phyloP scores from a whole-genome alignment of 2,113 vertebrate species.

The Jacana jacana region DNA sequence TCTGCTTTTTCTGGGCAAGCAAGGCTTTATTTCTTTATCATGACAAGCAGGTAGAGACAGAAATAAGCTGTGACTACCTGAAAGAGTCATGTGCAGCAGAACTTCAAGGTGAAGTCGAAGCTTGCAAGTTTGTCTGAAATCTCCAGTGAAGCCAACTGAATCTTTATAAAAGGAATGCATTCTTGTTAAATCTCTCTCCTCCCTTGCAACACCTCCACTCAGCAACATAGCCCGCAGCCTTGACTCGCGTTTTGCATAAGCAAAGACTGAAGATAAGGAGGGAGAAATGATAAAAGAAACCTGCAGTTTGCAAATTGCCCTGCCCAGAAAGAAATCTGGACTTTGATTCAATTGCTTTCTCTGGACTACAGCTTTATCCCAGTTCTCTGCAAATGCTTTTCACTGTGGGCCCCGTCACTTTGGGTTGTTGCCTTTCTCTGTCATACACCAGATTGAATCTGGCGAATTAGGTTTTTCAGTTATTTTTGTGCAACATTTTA shows the following conservation, averaged over 20 bases:
- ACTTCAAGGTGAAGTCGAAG: neutral
- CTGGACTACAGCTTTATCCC: neutral
- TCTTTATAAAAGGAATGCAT: neutral
- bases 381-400: neutral
- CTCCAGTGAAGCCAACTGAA: neutral
- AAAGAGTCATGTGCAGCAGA: neutral
- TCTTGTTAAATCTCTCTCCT: neutral
- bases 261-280: neutral
- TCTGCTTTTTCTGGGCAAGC: neutral
- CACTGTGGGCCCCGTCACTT: neutral
- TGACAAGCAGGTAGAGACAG: neutral
- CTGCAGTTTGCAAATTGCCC: neutral
- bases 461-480: neutral
- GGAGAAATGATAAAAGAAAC: neutral
- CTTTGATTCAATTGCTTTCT: neutral
- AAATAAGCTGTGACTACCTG: neutral
- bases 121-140: neutral
- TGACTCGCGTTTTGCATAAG: neutral
- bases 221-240: neutral
- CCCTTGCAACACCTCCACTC: neutral
- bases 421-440: neutral
- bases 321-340: neutral
- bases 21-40: neutral
- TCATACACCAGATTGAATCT: neutral
- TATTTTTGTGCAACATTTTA: neutral